phyloP scores from a whole-genome alignment of 2,113 vertebrate genomes.

The Entomyzon cyanotis region DNA sequence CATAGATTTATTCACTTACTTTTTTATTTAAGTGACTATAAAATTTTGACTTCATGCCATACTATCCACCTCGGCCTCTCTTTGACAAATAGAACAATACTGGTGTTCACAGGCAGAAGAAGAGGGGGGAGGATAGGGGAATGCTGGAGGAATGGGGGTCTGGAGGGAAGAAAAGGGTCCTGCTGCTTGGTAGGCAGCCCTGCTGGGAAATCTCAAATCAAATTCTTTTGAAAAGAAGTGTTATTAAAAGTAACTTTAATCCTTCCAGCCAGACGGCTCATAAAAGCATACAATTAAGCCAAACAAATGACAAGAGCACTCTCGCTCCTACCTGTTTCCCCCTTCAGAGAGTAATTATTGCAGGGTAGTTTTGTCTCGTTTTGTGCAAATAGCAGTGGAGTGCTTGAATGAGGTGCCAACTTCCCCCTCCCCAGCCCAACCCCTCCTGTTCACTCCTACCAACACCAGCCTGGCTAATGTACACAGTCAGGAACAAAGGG shows the following conservation, averaged over 20 bases:
- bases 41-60: background rate
- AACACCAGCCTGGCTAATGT: constrained; percentile 19
- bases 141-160: background rate
- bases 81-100: constrained; percentile 41
- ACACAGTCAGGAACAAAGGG: constrained; percentile 65
- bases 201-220: constrained; percentile 79
- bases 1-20: background rate
- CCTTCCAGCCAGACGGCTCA: constrained; percentile 71
- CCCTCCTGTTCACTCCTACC: background rate
- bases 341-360: constrained; percentile 76
- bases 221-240: constrained; percentile 73
- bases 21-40: background rate
- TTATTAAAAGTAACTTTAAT: constrained; percentile 84
- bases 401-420: background rate
- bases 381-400: constrained; percentile 50
- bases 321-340: constrained; percentile 73
- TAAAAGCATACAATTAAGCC: constrained; percentile 82
- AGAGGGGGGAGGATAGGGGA: background rate
- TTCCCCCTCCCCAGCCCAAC: background rate
- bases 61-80: background rate
- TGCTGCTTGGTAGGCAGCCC: constrained; percentile 66
- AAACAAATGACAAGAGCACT: constrained; percentile 76
- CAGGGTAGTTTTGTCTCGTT: constrained; percentile 58
- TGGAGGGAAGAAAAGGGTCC: constrained; percentile 44
- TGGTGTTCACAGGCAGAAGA: background rate